Base-by-base conservation (phyloP, 2,888 invertebrate genomes). In the Nemotelus nigrinus region DNA sequence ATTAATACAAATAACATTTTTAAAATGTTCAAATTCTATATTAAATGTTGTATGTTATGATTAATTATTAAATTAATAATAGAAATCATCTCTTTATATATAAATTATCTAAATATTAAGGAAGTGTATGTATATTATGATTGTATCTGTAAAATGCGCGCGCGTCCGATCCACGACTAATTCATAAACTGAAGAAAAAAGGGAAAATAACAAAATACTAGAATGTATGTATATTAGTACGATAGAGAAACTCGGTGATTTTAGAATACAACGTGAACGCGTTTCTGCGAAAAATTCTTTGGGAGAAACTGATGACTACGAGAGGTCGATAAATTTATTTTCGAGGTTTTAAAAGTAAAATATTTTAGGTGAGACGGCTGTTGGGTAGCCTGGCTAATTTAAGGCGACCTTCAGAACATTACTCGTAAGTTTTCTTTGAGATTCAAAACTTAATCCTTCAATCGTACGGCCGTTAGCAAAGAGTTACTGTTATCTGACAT, bases 1-100 rank as follows among this genome's bases (percentile, higher is more conserved):
- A 63, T 60, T 60, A 50, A 74, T 74, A 63, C 43, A 58, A 47
- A 70, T 53, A 72, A 74, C 74, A 74, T 74, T 74, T 74, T 74
- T 74, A 74, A 74, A 74, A 74, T 74, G 74, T 74, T 74, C 74
- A 74, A 50, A 74, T 74, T 74, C 74, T 74, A 74, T 74, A 74
- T 74, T 74, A 60, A 74, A 74, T 74, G 74, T 74, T 74, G 74
- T 74, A 60, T 58, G 72, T 72, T 72, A 72, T 43, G 57, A 47
- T 55, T 60, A 74, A 63, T 74, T 50, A 60, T 74, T 63, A 50
- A 72, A 47, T 55, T 60, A 74, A 63, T 74, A 63, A 60, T 74
- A 74, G 74, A 74, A 74, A 74, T 74, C 60, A 60, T 74, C 74
- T 74, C 74, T 74, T 25, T 25, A 74, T 63, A 72, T 58, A 74